A percentile compares a stretch with the other conserved stretches of the same genome.
phyloP scores from a whole-genome alignment of 2,113 vertebrate genomes.

The Sturnus vulgaris region DNA sequence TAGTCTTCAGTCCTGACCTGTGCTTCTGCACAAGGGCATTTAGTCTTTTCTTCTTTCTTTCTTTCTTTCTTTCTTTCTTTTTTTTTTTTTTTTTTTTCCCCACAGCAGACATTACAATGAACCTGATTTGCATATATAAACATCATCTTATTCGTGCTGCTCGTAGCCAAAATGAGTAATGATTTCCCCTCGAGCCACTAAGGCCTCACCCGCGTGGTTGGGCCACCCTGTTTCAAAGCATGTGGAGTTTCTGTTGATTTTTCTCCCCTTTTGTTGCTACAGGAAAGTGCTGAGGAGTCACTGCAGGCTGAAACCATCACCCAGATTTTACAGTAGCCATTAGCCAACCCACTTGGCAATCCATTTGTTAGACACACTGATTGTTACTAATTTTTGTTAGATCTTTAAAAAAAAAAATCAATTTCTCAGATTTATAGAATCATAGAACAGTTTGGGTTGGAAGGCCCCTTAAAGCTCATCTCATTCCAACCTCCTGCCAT shows the following conservation, averaged over 20 bases:
- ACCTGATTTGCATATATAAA: background rate
- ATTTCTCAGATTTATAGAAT: background rate
- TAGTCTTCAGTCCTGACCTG: fast-evolving
- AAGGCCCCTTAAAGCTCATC: background rate
- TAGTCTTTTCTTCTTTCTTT: fast-evolving
- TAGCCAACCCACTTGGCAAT: background rate
- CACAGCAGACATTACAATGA: background rate
- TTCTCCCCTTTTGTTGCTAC: background rate
- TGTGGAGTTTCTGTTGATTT: background rate
- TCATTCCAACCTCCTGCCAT: background rate
- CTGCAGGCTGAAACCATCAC: background rate
- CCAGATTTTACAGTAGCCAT: fast-evolving
- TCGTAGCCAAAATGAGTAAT: background rate
- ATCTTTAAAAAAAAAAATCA: background rate
- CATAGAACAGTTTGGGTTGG: background rate
- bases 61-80: fast-evolving
- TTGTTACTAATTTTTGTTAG: background rate
- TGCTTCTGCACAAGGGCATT: background rate
- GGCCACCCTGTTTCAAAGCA: background rate
- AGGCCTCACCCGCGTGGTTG: background rate
- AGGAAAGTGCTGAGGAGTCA: background rate
- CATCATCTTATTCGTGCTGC: background rate
- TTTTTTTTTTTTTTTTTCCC: fast-evolving
- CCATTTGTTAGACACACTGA: no score
- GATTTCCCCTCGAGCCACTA: background rate